phyloP scores from a whole-genome alignment of 2,113 vertebrate species.

The Erythrocercus mccallii region DNA sequence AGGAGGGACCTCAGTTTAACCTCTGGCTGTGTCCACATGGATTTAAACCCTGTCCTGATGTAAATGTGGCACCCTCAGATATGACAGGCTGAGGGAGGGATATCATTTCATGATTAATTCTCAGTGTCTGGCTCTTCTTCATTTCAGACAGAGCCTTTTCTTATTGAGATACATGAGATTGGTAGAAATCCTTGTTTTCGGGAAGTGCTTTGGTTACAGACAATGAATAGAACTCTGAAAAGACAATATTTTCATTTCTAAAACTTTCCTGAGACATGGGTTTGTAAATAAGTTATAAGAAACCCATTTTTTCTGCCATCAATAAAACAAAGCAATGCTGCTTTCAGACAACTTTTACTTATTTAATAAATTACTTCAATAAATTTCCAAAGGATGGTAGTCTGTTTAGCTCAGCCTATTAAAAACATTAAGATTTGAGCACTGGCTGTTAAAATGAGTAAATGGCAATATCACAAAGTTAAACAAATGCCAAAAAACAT shows the following conservation, averaged over 20 bases:
- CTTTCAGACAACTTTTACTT: conserved; percentile 58
- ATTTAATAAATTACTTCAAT: conserved; percentile 72
- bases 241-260: not conserved
- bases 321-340: conserved; percentile 31
- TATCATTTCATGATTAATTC: conserved; percentile 11
- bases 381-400: conserved; percentile 76
- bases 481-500: conserved; percentile 84
- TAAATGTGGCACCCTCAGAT: not conserved
- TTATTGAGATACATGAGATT: not conserved
- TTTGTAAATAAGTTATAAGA: conserved; percentile 28
- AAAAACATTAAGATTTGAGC: conserved; percentile 79
- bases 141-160: not conserved
- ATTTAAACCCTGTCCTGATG: not conserved
- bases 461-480: conserved; percentile 81
- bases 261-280: not conserved
- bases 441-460: conserved; percentile 79
- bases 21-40: not conserved
- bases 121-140: conserved; percentile 9
- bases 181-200: not conserved
- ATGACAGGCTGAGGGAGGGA: not conserved
- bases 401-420: conserved; percentile 73
- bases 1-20: not conserved
- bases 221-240: not conserved
- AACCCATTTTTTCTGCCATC: conserved; percentile 7
- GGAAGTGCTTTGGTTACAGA: not conserved